These are phyloP conservation scores for Psittacus erithacus DNA, from an alignment of 2,113 vertebrate genomes.

Conservation along the genomic window DNA sequence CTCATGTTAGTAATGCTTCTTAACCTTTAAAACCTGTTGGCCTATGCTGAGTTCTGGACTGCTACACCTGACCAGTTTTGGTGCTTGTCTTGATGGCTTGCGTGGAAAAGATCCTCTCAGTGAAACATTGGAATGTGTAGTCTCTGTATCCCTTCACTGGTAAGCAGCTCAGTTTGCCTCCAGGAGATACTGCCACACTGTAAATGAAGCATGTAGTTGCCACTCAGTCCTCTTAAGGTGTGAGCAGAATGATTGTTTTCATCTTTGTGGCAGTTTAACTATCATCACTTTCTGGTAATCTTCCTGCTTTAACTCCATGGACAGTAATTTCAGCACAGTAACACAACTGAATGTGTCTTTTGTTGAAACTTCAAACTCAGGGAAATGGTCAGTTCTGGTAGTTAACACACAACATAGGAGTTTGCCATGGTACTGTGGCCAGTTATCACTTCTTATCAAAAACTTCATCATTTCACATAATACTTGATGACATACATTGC, in stretches of 20 bases:
- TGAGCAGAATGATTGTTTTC: background rate
- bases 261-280: background rate
- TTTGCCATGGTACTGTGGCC: background rate
- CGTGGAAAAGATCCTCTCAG: background rate
- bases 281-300: background rate
- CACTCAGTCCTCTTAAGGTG: rapidly evolving
- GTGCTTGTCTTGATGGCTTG: background rate
- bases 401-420: background rate
- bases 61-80: background rate
- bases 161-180: background rate
- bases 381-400: background rate
- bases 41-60: background rate
- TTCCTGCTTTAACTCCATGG: background rate
- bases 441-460: background rate
- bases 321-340: background rate
- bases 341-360: background rate
- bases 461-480: background rate
- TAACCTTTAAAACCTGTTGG: background rate
- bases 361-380: background rate
- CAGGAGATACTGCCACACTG: background rate
- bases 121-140: background rate
- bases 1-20: background rate
- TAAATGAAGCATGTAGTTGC: background rate
- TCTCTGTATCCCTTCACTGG: background rate
- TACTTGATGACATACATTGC: background rate